Conservation (phyloP, 2,113 vertebrate species). For the Catharus minimus region DNA sequence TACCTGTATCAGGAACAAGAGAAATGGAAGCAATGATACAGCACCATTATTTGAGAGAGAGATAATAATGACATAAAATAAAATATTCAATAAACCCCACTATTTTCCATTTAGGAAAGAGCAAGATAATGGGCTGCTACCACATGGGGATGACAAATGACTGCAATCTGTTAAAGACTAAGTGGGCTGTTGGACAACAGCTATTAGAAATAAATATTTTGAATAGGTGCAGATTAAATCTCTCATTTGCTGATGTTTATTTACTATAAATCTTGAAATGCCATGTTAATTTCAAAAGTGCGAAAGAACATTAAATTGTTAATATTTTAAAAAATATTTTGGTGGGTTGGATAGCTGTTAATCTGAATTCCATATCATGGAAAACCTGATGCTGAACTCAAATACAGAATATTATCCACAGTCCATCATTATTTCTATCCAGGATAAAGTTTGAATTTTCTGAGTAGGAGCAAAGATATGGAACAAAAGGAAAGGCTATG, state of each 20-base stretch:
- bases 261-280: neutral
- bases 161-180: neutral
- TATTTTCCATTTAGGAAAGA: conserved; percentile 2
- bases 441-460: neutral
- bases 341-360: neutral
- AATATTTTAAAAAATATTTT: neutral
- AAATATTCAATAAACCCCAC: neutral
- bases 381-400: neutral
- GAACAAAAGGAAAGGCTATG: neutral
- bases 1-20: neutral
- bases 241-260: neutral
- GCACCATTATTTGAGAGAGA: neutral
- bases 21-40: neutral
- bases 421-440: neutral
- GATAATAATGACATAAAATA: neutral
- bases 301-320: neutral
- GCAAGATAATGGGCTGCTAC: neutral
- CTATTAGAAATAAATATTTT: conserved; percentile 19
- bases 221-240: neutral
- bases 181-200: neutral
- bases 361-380: neutral
- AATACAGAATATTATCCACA: neutral
- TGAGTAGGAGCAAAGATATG: neutral
- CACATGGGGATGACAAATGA: neutral
- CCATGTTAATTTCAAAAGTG: neutral